Base-by-base conservation (phyloP, 2,797 vertebrate genomes). In the Tangara arthus region DNA sequence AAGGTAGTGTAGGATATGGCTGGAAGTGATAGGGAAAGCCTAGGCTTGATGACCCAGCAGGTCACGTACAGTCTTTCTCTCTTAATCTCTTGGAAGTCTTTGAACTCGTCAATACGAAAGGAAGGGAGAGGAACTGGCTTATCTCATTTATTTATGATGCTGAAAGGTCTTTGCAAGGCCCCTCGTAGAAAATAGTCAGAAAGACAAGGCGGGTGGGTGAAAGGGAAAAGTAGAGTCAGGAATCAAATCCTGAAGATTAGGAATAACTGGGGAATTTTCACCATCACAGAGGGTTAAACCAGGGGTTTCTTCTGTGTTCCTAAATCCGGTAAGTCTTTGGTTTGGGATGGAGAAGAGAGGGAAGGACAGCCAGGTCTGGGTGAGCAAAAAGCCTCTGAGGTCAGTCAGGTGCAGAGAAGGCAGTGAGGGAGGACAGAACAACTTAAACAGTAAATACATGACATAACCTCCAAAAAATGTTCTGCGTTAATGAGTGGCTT, bases 11-110 rank as follows among this genome's bases (percentile, higher is more conserved):
- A 79, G 91, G 94, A 66, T 96, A 4, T 96, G 95, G 87, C 68
- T 96, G 80, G 89, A 88, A 92, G 94, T 92, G 95, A 96, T 96
- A 97, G 95, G 85, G 70, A 82, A 91, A 86, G 63, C 82, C 81
- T 26, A 3, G 41, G 65, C 78, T 92, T 73, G 86, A 50, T 96
- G 95, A 95, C 90, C 93, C 83, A 95, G 94, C 86, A 80, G 96
- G 94, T 96, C 93, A 87, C 83, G 89, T 94, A 81, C 79, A 94
- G 90, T 86, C 93, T 94, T 91, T 88, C 87, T 72, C 63, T 90
- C 79, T 63, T 97, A 96, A 94, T 96, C 91, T 94, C 72, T 94
- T 50, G 11, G 60, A 94, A 92, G 91, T 87, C 94, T 97, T 96
- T 96, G 95, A 96, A 95, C 55, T 90, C 70, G 94, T 93, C 87